Evolutionary conservation across 2,113 vertebrate species (phyloP), one percentile per base, ranked within the genome.

Genomic region (Redunca redunca): DNA sequence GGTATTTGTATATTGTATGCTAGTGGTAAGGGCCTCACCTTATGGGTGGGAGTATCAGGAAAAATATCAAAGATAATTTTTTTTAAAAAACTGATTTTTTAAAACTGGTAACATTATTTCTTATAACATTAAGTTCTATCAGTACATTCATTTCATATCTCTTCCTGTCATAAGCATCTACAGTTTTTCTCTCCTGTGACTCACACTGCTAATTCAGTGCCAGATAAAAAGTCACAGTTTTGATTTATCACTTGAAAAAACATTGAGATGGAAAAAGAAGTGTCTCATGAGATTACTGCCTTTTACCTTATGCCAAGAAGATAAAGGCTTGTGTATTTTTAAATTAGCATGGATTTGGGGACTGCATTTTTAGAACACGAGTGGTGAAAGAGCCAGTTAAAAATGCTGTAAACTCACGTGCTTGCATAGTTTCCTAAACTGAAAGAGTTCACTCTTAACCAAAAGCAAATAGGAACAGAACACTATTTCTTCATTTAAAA

Each of bases 161-260:
- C 30, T 89, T 97, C 97, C 60, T 96, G 97, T 98, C 97, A 96
- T 81, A 92, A 97, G 58, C 89, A 96, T 97, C 97, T 98, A 55
- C 97, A 98, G 46, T 88, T 93, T 94, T 95, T 94, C 92, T 96
- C 95, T 98, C 53, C 1, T 96, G 96, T 98, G 97, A 96, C 81
- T 98, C 96, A 97, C 95, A 97, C 90, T 96, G 94, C 95, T 97
- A 95, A 95, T 95, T 98, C 96, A 87, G 0, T 71, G 84, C 95
- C 96, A 97, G 96, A 98, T 97, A 98, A 98, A 98, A 97, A 25
- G 0, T 92, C 71, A 13, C 96, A 90, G 95, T 97, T 98, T 98
- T 97, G 62, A 96, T 98, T 99, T 99, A 98, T 99, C 98, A 96
- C 96, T 98, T 95, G 96, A 96, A 99, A 98, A 98, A 98, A 98